Evolutionary conservation across 2,113 vertebrate species (phyloP).

Genomic region (Melanerpes aurifrons): DNA sequence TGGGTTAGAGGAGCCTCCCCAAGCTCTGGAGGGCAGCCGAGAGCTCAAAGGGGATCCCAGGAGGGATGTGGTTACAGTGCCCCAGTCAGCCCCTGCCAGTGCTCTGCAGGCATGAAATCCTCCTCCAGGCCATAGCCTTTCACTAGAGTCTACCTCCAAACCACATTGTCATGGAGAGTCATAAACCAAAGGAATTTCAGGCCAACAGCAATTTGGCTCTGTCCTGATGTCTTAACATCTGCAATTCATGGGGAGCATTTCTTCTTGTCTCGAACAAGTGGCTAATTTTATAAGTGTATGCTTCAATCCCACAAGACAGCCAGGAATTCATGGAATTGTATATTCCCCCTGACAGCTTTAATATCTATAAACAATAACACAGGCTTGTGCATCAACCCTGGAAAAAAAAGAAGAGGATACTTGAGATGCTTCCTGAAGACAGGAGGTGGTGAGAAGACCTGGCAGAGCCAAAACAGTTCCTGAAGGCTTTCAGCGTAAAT

Average conservation of each 20-base stretch:
- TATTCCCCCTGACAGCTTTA: background rate
- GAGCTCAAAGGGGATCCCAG: background rate
- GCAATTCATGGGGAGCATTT: background rate
- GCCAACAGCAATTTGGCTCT: background rate
- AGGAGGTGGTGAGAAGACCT: background rate
- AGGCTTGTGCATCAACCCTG: background rate
- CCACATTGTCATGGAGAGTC: background rate
- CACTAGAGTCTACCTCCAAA: background rate
- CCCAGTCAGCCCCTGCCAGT: background rate
- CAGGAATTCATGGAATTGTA: background rate
- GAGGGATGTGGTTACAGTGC: background rate
- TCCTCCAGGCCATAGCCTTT: background rate
- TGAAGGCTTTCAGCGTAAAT: conserved; percentile 29
- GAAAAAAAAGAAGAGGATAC: background rate
- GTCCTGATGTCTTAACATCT: background rate
- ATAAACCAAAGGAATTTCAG: background rate
- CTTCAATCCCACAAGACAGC: background rate
- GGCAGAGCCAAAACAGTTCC: conserved; percentile 33
- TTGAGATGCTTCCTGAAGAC: background rate
- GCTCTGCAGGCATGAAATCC: background rate
- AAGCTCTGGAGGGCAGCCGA: background rate
- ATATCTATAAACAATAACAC: conserved; percentile 13
- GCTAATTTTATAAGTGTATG: background rate
- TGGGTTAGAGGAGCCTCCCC: background rate
- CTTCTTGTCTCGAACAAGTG: background rate